Percentiles rank a stretch among this genome's conserved stretches.
phyloP scores from a whole-genome alignment of 2,797 vertebrate genomes.

The Smutsia gigantea region DNA sequence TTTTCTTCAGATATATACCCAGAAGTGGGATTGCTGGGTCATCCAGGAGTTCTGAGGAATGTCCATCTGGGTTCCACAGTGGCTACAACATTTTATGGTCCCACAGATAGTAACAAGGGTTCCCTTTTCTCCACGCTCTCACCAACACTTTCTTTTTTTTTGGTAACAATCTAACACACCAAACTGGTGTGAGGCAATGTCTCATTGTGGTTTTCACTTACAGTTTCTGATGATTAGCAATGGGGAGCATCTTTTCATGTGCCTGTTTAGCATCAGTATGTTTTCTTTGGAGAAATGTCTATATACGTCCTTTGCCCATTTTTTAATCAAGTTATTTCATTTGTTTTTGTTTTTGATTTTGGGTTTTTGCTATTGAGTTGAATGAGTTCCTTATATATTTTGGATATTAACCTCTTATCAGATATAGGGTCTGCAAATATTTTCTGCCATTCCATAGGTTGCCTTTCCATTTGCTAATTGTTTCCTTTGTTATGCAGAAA shows the following conservation, averaged over 20 bases:
- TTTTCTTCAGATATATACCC: background rate
- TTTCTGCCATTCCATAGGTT: background rate
- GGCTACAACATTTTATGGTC: background rate
- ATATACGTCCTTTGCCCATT: background rate
- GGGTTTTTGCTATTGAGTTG: background rate
- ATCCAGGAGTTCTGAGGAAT: background rate
- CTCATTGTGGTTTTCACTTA: background rate
- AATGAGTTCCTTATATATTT: too few relatives aligned
- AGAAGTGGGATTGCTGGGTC: background rate
- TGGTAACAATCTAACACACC: background rate
- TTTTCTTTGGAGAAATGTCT: background rate
- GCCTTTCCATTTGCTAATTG: background rate
- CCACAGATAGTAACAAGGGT: background rate
- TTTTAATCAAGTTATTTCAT: background rate
- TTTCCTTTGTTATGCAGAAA: background rate
- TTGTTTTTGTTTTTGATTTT: background rate
- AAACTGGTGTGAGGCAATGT: background rate
- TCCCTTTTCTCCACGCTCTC: background rate
- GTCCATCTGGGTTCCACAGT: background rate
- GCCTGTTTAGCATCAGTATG: background rate
- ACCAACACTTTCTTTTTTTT: background rate
- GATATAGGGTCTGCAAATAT: background rate
- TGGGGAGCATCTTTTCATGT: background rate
- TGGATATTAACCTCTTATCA: background rate
- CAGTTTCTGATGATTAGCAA: background rate